Base-by-base conservation (phyloP, 92 coral and sea anemone species). In the Epizoanthus stellaris region DNA sequence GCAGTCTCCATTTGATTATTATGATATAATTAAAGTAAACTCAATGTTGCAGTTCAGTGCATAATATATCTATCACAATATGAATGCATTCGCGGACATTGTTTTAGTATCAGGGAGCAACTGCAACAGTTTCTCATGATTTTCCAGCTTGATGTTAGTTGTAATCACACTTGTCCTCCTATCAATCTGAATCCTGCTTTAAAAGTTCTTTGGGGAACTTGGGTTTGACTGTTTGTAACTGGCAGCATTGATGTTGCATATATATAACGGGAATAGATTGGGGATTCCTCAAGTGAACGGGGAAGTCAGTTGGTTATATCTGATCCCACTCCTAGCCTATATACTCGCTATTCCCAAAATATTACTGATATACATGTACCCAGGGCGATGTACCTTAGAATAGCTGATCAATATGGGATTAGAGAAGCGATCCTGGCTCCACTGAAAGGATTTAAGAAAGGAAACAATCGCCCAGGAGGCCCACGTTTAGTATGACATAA, bases 391-490 rank as follows among this genome's bases (percentile, higher is more conserved):
- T 30, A 67, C 73, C 73, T 67, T 4, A 67, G 73, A 30, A 67
- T 67, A 36, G 73, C 73, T 30, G 47, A 67, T 67, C 73, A 0
- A 30, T 2, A 67, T 67, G 73, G 73, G 42, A 67, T 30, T 67
- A 30, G 36, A 30, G 36, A 30, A 21, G 73, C 73, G 73, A 67
- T 67, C 73, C 73, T 67, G 73, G 73, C 73, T 67, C 73, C 73
- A 67, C 43, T 0, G 43, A 67, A 67, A 67, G 43, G 73, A 67
- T 15, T 67, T 1, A 23, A 67, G 43, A 23, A 67, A 67, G 40
- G n/a, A 67, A 67, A 67, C n/a, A 67, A 67, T 67, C 23, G 69
- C 69, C 69, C 69, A n/a, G 69, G 69, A 64, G 69, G 69, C 69
- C 69, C 23, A 21, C 11, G 42, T 67, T 23, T 67, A 67, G 73